Percentiles rank a stretch among this genome's conserved stretches.
Evolutionary conservation across 2,113 vertebrate genomes (phyloP).

Genomic region (Neolamprologus falcicula): DNA sequence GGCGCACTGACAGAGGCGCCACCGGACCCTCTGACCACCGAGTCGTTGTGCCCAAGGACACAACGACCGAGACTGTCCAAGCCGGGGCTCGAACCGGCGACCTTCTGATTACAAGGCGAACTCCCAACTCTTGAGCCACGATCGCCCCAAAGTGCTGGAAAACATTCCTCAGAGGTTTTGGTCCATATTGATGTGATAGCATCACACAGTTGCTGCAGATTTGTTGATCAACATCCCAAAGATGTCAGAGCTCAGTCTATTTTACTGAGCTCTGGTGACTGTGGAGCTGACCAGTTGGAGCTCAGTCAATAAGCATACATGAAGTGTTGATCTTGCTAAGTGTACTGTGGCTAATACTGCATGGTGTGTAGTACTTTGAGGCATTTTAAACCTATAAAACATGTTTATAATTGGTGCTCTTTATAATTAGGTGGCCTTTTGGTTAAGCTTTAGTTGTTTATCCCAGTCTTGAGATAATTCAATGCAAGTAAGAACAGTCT

Average conservation of each 20-base stretch:
- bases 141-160: background rate
- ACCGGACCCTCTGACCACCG: accelerated
- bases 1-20: background rate
- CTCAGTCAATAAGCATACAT: background rate
- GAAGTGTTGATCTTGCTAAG: background rate
- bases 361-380: background rate
- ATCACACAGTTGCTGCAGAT: background rate
- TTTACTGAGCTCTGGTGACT: background rate
- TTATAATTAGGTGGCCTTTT: background rate
- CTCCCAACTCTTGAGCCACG: accelerated
- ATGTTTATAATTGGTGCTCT: background rate
- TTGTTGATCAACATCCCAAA: background rate
- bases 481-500: background rate
- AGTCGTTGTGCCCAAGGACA: background rate
- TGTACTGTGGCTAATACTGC: background rate
- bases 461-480: background rate
- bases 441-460: background rate
- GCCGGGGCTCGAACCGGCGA: accelerated
- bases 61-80: accelerated
- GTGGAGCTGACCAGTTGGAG: background rate
- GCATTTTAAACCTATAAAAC: background rate
- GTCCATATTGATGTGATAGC: background rate
- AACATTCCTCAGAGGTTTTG: background rate
- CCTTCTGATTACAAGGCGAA: accelerated
- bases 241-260: background rate